Evolutionary conservation across 2,888 invertebrate genomes (phyloP).

Genomic region (Scaeva pyrastri): DNA sequence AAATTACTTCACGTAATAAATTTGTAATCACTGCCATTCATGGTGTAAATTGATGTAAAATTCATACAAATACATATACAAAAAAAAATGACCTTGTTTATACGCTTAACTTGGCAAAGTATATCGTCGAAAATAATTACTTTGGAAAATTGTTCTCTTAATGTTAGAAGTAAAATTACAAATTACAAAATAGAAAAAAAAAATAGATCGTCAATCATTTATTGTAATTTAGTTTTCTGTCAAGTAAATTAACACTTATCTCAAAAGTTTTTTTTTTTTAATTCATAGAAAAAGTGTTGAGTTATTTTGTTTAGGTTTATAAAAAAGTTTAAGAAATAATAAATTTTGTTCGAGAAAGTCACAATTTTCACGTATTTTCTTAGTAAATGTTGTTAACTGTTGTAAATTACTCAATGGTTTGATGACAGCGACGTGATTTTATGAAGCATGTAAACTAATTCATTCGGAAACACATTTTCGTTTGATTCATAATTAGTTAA

Average conservation of each 20-base stretch:
- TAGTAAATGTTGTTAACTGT: background rate
- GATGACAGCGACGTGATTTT: background rate
- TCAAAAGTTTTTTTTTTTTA: background rate
- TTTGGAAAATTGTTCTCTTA: background rate
- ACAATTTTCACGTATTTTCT: background rate
- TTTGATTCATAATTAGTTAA: too few relatives aligned
- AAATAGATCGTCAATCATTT: slow-evolving; percentile 24
- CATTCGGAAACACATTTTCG: background rate
- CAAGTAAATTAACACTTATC: slow-evolving; percentile 9
- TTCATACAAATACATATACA: background rate
- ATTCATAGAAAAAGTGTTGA: background rate
- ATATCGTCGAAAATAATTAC: background rate
- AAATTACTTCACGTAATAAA: background rate
- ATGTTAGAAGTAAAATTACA: background rate
- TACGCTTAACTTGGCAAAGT: background rate
- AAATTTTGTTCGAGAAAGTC: background rate
- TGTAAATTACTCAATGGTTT: background rate
- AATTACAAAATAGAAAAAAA: background rate
- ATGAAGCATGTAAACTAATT: background rate
- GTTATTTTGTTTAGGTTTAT: background rate
- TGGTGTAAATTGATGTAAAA: background rate
- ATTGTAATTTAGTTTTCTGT: background rate
- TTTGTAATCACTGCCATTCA: background rate
- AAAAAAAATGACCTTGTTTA: slow-evolving; percentile 4
- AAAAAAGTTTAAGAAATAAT: background rate